phyloP scores from a whole-genome alignment of 2,888 invertebrate genomes.

The Frankliniella fusca region DNA sequence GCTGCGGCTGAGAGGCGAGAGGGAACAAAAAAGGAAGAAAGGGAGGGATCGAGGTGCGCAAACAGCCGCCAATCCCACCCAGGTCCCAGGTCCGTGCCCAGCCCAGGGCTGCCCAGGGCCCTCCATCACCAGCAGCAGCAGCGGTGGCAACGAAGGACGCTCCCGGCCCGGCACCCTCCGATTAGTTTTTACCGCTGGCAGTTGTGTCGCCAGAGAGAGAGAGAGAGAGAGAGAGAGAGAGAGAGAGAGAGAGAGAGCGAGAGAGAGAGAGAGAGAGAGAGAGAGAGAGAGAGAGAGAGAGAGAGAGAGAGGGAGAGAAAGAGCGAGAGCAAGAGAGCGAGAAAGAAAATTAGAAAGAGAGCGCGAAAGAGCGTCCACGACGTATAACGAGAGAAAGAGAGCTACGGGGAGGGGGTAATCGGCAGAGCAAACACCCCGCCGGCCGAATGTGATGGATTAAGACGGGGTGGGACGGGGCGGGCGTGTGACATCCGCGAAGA shows the following conservation, averaged over 20 bases:
- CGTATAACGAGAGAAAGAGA: conserved; percentile 4
- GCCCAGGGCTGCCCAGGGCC: too few species aligned
- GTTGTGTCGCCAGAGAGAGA: conserved; percentile 28
- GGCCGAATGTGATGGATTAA: conserved; percentile 16
- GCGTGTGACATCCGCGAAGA: background rate
- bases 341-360: too few species aligned
- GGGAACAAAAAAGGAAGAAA: background rate
- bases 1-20: background rate
- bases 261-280: conserved; percentile 29
- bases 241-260: too few species aligned
- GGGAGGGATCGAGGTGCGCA: background rate
- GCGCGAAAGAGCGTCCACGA: too few species aligned
- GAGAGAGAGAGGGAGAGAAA: conserved; percentile 27
- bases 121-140: background rate
- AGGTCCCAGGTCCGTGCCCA: too few species aligned
- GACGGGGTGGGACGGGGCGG: background rate
- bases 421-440: background rate
- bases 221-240: conserved; percentile 19
- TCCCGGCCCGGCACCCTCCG: background rate
- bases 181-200: conserved; percentile 12
- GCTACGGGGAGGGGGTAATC: background rate
- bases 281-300: conserved; percentile 28
- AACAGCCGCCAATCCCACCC: background rate
- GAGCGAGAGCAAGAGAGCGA: background rate
- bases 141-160: background rate